Percentiles rank a stretch among this genome's conserved stretches.
Evolutionary conservation across 1,140 invertebrate species (phyloP).

Genomic region (Matsumurasca onukii): DNA sequence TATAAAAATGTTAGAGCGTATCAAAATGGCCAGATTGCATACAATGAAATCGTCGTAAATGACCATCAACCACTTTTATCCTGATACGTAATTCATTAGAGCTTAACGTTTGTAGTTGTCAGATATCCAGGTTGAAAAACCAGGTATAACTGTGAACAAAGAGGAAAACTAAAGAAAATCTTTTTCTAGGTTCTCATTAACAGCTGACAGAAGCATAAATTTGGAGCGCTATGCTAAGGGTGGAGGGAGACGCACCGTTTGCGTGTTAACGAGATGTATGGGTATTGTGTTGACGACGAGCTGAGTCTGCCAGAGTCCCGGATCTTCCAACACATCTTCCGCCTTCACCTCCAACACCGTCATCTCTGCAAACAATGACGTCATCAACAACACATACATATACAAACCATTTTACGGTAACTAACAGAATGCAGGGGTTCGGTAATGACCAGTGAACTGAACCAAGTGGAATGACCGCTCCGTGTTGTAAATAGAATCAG

Average conservation of each 20-base stretch:
- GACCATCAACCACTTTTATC: neutral
- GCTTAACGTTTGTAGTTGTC: no score
- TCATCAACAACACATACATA: neutral
- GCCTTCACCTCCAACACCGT: neutral
- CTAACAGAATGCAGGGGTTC: neutral
- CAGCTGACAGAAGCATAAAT: no score
- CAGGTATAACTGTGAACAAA: no score
- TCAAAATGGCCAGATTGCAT: neutral
- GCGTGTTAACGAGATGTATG: neutral
- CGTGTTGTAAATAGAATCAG: no score
- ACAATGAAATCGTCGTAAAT: neutral
- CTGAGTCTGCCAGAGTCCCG: neutral
- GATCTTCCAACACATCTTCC: neutral
- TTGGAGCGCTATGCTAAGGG: no score
- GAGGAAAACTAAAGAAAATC: no score
- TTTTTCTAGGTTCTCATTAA: no score
- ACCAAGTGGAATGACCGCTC: neutral
- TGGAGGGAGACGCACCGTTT: conserved; percentile 8
- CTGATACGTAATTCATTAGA: neutral
- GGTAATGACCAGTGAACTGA: neutral
- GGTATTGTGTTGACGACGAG: conserved; percentile 9
- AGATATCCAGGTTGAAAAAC: no score
- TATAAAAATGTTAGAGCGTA: neutral
- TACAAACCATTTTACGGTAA: neutral
- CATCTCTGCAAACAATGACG: conserved; percentile 9